Percentiles rank a stretch among this genome's conserved stretches.
Evolutionary conservation across 2,113 vertebrate species (phyloP).

Genomic region (Hoplias malabaricus): DNA sequence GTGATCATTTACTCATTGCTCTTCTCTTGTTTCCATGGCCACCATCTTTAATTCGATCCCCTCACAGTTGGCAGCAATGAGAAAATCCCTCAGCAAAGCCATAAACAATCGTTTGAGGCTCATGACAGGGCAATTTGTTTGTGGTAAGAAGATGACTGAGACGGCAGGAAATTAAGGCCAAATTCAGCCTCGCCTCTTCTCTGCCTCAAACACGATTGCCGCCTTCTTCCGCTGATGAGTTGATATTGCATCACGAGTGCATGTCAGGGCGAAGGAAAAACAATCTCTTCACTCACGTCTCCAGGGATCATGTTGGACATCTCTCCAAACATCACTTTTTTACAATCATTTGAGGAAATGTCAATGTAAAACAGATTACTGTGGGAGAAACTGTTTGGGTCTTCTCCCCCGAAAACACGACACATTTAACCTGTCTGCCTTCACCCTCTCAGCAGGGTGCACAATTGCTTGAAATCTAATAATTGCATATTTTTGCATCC

Average conservation of each 20-base stretch:
- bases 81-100: neutral
- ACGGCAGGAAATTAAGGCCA: neutral
- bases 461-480: neutral
- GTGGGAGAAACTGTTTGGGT: neutral
- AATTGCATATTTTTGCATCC: neutral
- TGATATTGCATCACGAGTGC: neutral
- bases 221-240: neutral
- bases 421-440: neutral
- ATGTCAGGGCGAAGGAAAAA: neutral
- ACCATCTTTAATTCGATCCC: conserved; percentile 1
- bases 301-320: neutral
- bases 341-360: neutral
- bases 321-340: neutral
- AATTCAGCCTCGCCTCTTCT: neutral
- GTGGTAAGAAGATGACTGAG: neutral
- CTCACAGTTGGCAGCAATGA: neutral
- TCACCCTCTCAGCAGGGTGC: neutral
- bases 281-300: neutral
- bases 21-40: conserved; percentile 11
- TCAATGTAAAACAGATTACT: neutral
- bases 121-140: neutral
- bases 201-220: neutral
- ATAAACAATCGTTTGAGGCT: conserved; percentile 1
- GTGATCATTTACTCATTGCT: neutral
- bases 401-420: neutral